A percentile compares a stretch with the other conserved stretches of the same genome.
Evolutionary conservation across 2,888 invertebrate genomes (phyloP).

Genomic region (Limnephilus rhombicus): DNA sequence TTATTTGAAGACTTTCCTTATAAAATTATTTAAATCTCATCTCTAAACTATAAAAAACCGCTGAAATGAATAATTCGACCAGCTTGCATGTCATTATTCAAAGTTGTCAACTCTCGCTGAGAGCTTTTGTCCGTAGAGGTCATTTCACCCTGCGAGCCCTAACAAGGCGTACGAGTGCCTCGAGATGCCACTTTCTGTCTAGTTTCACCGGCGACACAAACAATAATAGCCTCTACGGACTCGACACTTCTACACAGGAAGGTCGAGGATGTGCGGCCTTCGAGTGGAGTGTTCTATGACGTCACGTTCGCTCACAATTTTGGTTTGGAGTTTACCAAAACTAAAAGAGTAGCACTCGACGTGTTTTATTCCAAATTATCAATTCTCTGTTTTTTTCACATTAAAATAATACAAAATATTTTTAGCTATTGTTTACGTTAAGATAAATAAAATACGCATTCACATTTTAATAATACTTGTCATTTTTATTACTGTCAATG

Average conservation of each 20-base stretch:
- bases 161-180: constrained; percentile 29
- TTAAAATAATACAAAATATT: neutral
- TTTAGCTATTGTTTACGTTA: neutral
- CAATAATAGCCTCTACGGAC: constrained; percentile 34
- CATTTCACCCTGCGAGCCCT: constrained; percentile 14
- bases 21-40: no score
- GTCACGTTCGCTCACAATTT: constrained; percentile 8
- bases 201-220: constrained; percentile 19
- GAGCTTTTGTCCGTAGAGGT: constrained; percentile 31
- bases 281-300: neutral
- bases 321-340: neutral
- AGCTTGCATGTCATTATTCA: neutral
- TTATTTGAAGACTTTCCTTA: no score
- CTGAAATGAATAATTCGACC: neutral
- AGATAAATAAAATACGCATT: neutral
- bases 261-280: constrained; percentile 29
- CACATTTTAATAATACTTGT: neutral
- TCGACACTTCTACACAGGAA: neutral
- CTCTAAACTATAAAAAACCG: neutral
- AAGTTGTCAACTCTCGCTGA: neutral
- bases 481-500: no score
- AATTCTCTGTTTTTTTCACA: neutral
- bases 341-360: neutral
- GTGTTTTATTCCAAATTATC: neutral
- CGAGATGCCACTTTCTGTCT: constrained; percentile 12